phyloP scores from a whole-genome alignment of 2,797 vertebrate species.

The Xyrichtys novacula region DNA sequence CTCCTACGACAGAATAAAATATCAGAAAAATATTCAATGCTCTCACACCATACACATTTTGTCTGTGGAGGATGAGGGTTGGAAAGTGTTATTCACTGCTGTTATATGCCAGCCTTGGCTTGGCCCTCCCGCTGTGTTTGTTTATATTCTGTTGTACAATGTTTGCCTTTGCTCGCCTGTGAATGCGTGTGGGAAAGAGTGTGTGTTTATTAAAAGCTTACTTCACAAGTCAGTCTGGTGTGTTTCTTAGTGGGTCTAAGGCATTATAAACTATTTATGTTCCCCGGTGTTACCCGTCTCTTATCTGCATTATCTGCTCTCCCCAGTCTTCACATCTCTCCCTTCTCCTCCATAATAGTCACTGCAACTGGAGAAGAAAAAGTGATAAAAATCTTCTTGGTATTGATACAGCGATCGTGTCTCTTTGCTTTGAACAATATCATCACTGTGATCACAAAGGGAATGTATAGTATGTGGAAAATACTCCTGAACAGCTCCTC shows the following conservation, averaged over 20 bases:
- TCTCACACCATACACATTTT: conserved; percentile 21
- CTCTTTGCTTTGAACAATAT: no score
- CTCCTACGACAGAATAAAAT: conserved; percentile 49
- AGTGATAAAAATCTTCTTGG: conserved; percentile 24
- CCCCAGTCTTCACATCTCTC: neutral
- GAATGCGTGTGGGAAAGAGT: conserved; percentile 61
- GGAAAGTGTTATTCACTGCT: neutral
- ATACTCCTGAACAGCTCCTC: no score
- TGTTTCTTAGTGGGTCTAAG: conserved; percentile 45
- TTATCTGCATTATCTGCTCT: conserved; percentile 31
- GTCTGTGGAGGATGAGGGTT: neutral
- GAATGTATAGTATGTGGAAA: no score
- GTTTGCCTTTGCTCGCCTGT: conserved; percentile 48
- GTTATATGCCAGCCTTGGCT: conserved; percentile 3
- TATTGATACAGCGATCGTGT: no score
- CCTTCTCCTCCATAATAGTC: conserved; percentile 19
- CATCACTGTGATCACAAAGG: no score
- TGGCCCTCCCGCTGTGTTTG: conserved; percentile 8
- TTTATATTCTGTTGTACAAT: conserved; percentile 47
- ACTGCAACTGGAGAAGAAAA: conserved; percentile 35
- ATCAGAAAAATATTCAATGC: conserved; percentile 38
- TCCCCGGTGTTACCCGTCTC: conserved; percentile 41
- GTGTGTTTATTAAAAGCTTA: conserved; percentile 54
- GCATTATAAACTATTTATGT: conserved; percentile 72
- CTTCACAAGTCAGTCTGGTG: conserved; percentile 56